Conservation (phyloP, 2,888 invertebrate genomes). For the Eupithecia insigniata region DNA sequence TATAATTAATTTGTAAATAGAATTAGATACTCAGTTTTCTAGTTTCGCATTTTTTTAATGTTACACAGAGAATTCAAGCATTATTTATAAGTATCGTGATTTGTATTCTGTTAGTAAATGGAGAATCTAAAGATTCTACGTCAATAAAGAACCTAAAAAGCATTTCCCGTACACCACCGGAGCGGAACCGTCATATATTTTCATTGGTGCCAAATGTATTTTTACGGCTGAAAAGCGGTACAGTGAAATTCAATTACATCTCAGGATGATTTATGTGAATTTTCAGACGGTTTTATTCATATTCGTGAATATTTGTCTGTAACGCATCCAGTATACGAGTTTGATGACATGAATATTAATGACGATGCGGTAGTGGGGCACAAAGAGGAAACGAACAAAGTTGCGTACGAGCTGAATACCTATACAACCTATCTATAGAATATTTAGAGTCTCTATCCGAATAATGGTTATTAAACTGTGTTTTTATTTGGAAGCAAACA, state of each 20-base stretch:
- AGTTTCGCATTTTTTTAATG: not conserved
- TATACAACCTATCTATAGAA: conserved; percentile 1
- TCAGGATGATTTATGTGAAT: conserved; percentile 44
- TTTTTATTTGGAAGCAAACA: not conserved
- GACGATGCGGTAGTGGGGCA: conserved; percentile 50
- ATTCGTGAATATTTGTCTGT: conserved; percentile 48
- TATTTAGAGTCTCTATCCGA: conserved; percentile 3
- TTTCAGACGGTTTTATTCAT: conserved; percentile 49
- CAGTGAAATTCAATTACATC: conserved; percentile 44
- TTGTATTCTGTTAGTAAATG: too few relatives aligned
- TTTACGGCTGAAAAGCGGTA: conserved; percentile 44
- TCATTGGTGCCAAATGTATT: conserved; percentile 39
- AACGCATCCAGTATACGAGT: conserved; percentile 39
- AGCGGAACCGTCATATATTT: conserved; percentile 22
- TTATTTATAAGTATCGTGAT: not conserved
- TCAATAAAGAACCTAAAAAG: not conserved
- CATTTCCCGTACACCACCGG: not conserved
- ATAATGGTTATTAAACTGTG: conserved; percentile 11
- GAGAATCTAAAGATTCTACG: not conserved
- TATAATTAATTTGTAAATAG: not conserved
- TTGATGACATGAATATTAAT: conserved; percentile 66
- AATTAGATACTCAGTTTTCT: not conserved
- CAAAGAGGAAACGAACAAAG: conserved; percentile 54
- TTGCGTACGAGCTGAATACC: conserved; percentile 48
- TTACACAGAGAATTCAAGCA: not conserved